phyloP scores from a whole-genome alignment of 2,113 vertebrate species.

The Edolisoma coerulescens region DNA sequence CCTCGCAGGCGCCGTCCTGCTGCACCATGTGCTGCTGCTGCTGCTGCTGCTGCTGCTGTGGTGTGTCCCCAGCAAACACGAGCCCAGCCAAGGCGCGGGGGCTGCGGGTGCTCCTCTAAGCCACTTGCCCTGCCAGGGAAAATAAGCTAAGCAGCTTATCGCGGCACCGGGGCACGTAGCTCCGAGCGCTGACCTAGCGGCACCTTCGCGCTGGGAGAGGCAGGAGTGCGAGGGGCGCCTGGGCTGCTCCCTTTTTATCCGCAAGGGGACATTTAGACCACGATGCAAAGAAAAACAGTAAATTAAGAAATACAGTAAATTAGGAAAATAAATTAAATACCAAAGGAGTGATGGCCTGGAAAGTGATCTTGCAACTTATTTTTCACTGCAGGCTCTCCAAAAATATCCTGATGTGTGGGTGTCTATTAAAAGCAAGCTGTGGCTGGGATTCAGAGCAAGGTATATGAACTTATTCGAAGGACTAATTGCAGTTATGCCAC shows the following conservation, averaged over 20 bases:
- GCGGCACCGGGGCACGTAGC: neutral
- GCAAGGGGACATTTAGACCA: neutral
- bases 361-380: neutral
- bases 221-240: neutral
- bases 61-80: neutral
- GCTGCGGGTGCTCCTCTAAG: slow-evolving; percentile 2
- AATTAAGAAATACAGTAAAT: neutral
- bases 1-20: neutral
- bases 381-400: slow-evolving; percentile 4
- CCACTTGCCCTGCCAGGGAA: neutral
- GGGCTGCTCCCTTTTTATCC: neutral
- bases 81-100: neutral
- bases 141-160: slow-evolving; percentile 50
- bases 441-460: slow-evolving; percentile 13
- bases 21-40: neutral
- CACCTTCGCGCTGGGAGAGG: neutral
- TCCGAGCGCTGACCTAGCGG: neutral
- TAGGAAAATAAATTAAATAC: neutral
- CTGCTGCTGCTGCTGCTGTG: neutral
- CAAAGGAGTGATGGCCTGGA: neutral
- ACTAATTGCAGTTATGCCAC: neutral
- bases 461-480: slow-evolving; percentile 13
- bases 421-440: slow-evolving; percentile 36
- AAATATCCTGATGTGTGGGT: slow-evolving; percentile 44
- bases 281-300: neutral